Evolutionary conservation across 2,113 vertebrate species (phyloP).

Genomic region (Amphiprion percula): DNA sequence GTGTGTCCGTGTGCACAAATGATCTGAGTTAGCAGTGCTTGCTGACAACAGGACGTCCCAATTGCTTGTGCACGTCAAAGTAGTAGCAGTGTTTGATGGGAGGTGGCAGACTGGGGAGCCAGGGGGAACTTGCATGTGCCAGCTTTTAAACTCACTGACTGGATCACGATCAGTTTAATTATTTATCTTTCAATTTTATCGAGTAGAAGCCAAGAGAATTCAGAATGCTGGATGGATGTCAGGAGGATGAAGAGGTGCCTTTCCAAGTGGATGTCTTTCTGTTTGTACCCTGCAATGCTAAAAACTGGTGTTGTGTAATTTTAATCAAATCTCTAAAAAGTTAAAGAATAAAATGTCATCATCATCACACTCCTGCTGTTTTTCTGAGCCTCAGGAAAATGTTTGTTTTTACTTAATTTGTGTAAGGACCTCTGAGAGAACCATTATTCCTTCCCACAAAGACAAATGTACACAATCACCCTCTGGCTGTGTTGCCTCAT

Average conservation of each 20-base stretch:
- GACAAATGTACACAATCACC: constrained; percentile 18
- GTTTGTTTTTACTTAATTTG: background rate
- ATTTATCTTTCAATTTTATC: constrained; percentile 70
- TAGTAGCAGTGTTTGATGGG: constrained; percentile 36
- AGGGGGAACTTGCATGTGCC: constrained; percentile 42
- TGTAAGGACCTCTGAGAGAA: background rate
- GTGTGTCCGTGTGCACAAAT: constrained; percentile 14
- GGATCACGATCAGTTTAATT: constrained; percentile 60
- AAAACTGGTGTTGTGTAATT: background rate
- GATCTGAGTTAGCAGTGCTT: background rate
- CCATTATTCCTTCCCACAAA: constrained; percentile 4
- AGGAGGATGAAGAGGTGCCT: background rate
- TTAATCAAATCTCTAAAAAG: background rate
- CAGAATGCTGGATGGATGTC: constrained; percentile 2
- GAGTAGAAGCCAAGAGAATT: constrained; percentile 10
- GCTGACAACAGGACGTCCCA: constrained; percentile 15
- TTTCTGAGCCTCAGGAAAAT: background rate
- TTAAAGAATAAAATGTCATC: background rate
- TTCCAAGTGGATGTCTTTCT: background rate
- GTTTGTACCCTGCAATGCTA: background rate
- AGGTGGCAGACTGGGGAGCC: constrained; percentile 42
- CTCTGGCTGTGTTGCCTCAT: constrained; percentile 25
- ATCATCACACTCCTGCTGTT: background rate
- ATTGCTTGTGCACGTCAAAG: constrained; percentile 35
- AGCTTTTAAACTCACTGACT: constrained; percentile 68